Evolutionary conservation across 2,797 vertebrate genomes (phyloP).

Genomic region (Chelidonichthys spinosus): DNA sequence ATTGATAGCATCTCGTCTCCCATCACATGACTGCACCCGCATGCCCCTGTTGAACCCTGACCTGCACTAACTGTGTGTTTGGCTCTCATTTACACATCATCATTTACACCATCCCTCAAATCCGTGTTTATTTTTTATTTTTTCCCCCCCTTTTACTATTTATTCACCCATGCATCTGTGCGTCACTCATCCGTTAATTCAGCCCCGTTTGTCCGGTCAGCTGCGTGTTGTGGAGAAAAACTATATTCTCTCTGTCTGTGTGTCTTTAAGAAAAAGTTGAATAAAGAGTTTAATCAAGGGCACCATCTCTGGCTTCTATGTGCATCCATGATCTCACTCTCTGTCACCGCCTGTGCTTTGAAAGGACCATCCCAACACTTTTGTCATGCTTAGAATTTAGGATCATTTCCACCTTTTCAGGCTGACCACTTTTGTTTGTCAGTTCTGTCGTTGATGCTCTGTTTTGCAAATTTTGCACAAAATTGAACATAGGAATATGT

Average conservation of each 20-base stretch:
- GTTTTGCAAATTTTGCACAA: neutral
- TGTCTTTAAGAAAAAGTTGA: conserved; percentile 65
- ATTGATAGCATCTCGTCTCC: conserved; percentile 34
- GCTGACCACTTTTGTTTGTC: neutral
- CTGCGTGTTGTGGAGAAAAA: conserved; percentile 60
- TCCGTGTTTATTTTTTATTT: conserved; percentile 21
- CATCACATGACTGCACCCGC: conserved; percentile 50
- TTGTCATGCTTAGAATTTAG: conserved; percentile 12
- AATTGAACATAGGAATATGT: neutral
- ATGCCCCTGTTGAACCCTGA: conserved; percentile 58
- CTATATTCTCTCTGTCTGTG: conserved; percentile 56
- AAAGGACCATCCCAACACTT: conserved; percentile 13
- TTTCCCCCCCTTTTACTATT: conserved; percentile 26
- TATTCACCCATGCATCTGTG: conserved; percentile 28
- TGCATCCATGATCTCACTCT: conserved; percentile 63
- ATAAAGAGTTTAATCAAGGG: conserved; percentile 81
- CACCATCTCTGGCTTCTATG: conserved; percentile 77
- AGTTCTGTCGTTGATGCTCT: conserved; percentile 4
- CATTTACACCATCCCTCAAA: conserved; percentile 42
- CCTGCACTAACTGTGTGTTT: conserved; percentile 75
- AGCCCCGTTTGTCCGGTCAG: conserved; percentile 34
- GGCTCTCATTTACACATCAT: conserved; percentile 49
- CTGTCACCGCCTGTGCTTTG: conserved; percentile 43
- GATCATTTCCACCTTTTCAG: neutral
- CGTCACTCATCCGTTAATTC: conserved; percentile 32